Evolutionary conservation across 2,888 invertebrate genomes (phyloP).

Genomic region (Pseudolycoriella hygida): DNA sequence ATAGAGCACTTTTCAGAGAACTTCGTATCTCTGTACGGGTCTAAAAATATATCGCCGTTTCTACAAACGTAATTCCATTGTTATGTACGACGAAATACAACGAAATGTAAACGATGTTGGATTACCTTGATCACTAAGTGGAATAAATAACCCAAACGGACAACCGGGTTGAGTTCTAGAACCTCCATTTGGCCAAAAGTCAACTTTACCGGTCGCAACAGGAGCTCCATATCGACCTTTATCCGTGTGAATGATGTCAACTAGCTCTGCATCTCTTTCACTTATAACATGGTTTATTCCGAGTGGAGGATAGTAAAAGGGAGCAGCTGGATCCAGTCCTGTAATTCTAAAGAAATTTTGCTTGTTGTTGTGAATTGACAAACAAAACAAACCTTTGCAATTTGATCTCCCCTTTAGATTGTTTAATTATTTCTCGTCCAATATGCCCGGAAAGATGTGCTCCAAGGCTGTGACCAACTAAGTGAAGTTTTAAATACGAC

Average conservation of each 20-base stretch:
- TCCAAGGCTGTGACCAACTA: conserved; percentile 23
- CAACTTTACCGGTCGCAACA: conserved; percentile 36
- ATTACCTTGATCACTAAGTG: too few species aligned
- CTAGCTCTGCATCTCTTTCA: conserved; percentile 37
- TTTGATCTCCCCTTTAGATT: conserved; percentile 14
- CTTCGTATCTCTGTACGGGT: too few species aligned
- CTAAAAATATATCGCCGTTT: too few species aligned
- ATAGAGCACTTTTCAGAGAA: too few species aligned
- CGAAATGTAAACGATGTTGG: too few species aligned
- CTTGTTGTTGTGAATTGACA: too few species aligned
- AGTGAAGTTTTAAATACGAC: not conserved
- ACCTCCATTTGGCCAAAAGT: conserved; percentile 28
- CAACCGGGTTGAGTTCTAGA: conserved; percentile 13
- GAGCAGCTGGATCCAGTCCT: conserved; percentile 14
- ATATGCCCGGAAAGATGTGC: conserved; percentile 24
- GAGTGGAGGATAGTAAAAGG: conserved; percentile 10
- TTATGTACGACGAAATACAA: too few species aligned
- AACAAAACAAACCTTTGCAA: conserved; percentile 17
- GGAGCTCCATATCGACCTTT: conserved; percentile 42
- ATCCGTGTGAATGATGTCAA: conserved; percentile 53
- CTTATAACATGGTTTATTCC: conserved; percentile 30
- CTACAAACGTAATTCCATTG: too few species aligned
- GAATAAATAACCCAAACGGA: conserved; percentile 3
- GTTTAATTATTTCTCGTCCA: conserved; percentile 19
- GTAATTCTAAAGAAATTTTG: conserved; percentile 9